These are phyloP conservation scores for Spodoptera frugiperda DNA, from an alignment of 1,140 invertebrate species.

Conservation along the genomic window DNA sequence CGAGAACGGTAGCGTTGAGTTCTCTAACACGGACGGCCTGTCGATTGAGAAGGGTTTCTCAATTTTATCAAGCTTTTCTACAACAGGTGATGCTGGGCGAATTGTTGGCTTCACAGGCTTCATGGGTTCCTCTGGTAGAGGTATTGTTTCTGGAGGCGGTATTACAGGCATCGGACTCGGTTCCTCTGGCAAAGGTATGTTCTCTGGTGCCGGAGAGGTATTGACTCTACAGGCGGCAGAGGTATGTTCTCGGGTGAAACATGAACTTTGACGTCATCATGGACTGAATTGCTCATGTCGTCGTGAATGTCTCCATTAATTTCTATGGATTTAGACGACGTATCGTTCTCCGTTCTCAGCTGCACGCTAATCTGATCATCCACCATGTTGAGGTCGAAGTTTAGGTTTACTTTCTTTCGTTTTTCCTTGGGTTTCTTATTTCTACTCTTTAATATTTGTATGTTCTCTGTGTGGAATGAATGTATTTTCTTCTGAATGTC, in stretches of 20 bases:
- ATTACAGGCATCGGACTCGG: slow-evolving; percentile 65
- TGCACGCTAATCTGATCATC: slow-evolving; percentile 85
- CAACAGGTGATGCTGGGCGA: slow-evolving; percentile 44
- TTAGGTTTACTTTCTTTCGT: slow-evolving; percentile 85
- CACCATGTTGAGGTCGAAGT: slow-evolving; percentile 85
- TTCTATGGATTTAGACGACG: slow-evolving; percentile 62
- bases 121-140: slow-evolving; percentile 74
- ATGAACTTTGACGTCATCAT: slow-evolving; percentile 66
- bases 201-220: slow-evolving; percentile 75
- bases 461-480: slow-evolving; percentile 87
- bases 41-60: slow-evolving; percentile 56
- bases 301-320: slow-evolving; percentile 77
- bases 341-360: slow-evolving; percentile 76
- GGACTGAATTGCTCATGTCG: slow-evolving; percentile 63
- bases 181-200: slow-evolving; percentile 78
- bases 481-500: slow-evolving; percentile 88
- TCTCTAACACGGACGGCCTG: slow-evolving; percentile 65
- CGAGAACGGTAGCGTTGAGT: slow-evolving; percentile 69
- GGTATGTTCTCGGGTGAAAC: slow-evolving; percentile 81
- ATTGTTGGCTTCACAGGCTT: slow-evolving; percentile 55
- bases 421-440: slow-evolving; percentile 87
- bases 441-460: slow-evolving; percentile 86
- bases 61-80: slow-evolving; percentile 52
- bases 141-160: slow-evolving; percentile 73
- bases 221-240: slow-evolving; percentile 75